A percentile compares a stretch with the other conserved stretches of the same genome.
phyloP scores from a whole-genome alignment of 1,140 invertebrate species.

The Asobara japonica region DNA sequence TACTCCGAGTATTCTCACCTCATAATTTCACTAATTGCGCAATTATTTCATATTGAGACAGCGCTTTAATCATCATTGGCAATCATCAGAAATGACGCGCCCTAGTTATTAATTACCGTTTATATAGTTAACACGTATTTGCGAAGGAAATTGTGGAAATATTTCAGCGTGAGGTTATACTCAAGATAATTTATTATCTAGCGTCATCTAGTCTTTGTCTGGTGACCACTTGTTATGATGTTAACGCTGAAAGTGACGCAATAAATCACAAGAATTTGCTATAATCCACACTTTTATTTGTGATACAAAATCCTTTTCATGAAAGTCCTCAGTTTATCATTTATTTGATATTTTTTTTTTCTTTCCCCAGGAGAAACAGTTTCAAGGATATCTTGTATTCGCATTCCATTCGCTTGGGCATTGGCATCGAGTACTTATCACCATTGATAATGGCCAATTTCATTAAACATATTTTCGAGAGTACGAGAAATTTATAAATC shows the following conservation, averaged over 20 bases:
- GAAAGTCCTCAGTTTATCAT: background rate
- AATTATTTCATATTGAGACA: too few relatives aligned
- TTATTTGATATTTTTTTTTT: background rate
- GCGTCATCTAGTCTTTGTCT: background rate
- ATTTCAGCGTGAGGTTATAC: background rate
- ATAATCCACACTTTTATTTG: too few relatives aligned
- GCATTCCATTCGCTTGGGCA: background rate
- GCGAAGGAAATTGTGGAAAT: background rate
- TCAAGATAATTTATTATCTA: background rate
- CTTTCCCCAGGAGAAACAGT: background rate
- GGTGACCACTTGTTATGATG: slow-evolving; percentile 7
- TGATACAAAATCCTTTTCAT: too few relatives aligned
- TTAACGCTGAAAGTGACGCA: background rate
- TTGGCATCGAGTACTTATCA: background rate
- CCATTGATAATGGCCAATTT: background rate
- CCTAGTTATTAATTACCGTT: background rate
- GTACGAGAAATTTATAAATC: background rate
- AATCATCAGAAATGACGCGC: too few relatives aligned
- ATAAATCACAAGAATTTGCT: background rate
- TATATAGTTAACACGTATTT: background rate
- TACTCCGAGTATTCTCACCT: too few relatives aligned
- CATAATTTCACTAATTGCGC: too few relatives aligned
- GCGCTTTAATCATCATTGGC: too few relatives aligned
- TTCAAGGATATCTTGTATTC: background rate
- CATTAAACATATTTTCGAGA: background rate